Evolutionary conservation across 2,797 vertebrate genomes (phyloP), one percentile per base, ranked within the genome.

Genomic region (Fratercula arctica): DNA sequence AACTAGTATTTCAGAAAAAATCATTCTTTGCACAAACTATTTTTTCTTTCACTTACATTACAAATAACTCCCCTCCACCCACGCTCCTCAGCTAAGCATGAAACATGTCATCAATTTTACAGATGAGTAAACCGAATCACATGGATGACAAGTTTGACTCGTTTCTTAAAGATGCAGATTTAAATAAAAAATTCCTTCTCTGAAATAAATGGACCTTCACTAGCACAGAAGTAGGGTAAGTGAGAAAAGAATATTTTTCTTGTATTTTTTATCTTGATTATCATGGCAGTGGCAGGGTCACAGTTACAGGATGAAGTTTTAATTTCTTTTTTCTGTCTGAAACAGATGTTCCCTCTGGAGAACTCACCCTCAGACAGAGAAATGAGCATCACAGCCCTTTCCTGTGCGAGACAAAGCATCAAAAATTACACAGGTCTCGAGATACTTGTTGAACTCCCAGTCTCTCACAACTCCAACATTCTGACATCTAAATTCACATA

Each of bases 81-180:
- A 90, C 79, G 43, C 31, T 73, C 33, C 69, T 70, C n/a, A 64
- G 37, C 45, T 82, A 78, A 72, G 78, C 64, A 80, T 50, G 53
- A 87, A 90, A 66, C 35, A 17, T 2, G 5, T 9, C 43, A 35
- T 75, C 83, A 67, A 0, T 63, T 84, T 63, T 78, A 79, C 31
- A 48, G 90, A 69, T 77, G 74, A 91, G 66, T 82, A 95, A 90
- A 93, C 77, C 29, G 56, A 89, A 80, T 69, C 80, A 92, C 46
- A 63, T 21, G 46, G 43, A 43, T 81, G 74, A 54, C 72, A 61
- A 80, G 70, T 87, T 35, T 50, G 46, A 90, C 78, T 79, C 74
- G 70, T 56, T 95, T 89, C 56, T 90, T 74, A 48, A 69, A 94
- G n/a, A 92, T 18, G 82, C 0, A 3, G 37, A 90, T 85, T 91